Percentiles rank a stretch among this genome's conserved stretches.
Evolutionary conservation across 2,113 vertebrate species (phyloP).

Genomic region (Octodon degus): DNA sequence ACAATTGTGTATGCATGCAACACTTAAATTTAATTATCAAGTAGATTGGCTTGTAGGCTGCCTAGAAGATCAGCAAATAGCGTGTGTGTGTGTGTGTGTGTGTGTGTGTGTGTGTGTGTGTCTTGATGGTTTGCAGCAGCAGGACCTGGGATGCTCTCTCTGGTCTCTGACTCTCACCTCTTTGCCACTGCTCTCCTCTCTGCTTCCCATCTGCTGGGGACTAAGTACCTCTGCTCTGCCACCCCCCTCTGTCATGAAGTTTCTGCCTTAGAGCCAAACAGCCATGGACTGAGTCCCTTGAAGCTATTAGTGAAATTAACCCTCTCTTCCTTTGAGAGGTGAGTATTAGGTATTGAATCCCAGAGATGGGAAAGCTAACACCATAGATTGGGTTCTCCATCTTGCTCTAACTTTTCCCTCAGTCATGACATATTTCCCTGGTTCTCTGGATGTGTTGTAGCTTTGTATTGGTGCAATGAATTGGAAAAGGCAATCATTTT

Average conservation of each 20-base stretch:
- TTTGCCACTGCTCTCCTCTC: no score
- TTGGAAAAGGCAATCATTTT: background rate
- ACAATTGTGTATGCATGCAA: background rate
- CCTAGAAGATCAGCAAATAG: background rate
- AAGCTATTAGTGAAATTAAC: background rate
- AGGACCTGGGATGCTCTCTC: background rate
- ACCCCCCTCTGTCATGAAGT: no score
- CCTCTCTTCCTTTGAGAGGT: background rate
- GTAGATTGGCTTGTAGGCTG: background rate
- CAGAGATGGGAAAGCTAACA: background rate
- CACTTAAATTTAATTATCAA: background rate
- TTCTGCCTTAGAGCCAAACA: background rate
- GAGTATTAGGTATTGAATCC: background rate
- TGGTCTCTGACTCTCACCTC: background rate
- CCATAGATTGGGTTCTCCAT: background rate
- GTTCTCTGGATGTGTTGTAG: background rate
- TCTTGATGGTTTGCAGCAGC: background rate
- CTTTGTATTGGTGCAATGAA: background rate
- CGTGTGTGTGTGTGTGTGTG: background rate
- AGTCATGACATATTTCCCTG: background rate
- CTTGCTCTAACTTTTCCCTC: background rate
- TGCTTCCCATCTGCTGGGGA: no score
- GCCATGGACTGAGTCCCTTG: background rate
- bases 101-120: background rate
- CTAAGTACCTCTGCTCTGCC: no score